Percentiles rank a stretch among this genome's conserved stretches.
phyloP scores from a whole-genome alignment of 2,797 vertebrate genomes.

The Coilia nasus region DNA sequence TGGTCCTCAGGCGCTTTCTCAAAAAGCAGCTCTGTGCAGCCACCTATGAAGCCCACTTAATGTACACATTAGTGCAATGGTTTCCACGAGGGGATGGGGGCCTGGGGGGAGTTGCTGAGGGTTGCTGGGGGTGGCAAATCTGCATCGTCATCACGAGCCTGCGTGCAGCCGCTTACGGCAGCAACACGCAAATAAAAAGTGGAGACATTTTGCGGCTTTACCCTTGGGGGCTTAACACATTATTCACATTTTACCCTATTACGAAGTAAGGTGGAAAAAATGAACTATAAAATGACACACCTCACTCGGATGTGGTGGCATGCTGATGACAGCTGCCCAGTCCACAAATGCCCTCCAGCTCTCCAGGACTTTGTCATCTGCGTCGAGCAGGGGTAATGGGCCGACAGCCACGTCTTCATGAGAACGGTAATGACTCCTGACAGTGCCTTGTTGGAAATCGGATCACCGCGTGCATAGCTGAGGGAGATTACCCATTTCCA shows the following conservation, averaged over 20 bases:
- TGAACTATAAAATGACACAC: no score
- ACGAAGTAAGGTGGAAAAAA: no score
- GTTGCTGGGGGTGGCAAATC: constrained; percentile 13
- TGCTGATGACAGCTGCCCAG: constrained; percentile 19
- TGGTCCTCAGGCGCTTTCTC: no score
- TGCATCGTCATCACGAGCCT: not conserved
- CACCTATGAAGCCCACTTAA: constrained; percentile 9
- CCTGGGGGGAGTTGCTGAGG: no score
- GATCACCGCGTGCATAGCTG: constrained; percentile 30
- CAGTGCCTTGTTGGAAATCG: constrained; percentile 30
- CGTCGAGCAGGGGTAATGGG: constrained; percentile 25
- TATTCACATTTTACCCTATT: no score
- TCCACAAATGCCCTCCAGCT: constrained; percentile 36
- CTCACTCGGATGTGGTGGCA: not conserved
- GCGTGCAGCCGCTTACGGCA: not conserved
- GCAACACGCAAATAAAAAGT: not conserved
- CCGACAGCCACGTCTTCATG: constrained; percentile 16
- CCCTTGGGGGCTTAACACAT: no score
- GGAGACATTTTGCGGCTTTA: no score
- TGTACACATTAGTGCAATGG: not conserved
- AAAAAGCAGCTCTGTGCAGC: not conserved
- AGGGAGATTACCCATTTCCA: constrained; percentile 26
- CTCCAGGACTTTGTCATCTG: constrained; percentile 18
- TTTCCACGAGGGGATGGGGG: not conserved
- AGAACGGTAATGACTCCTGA: constrained; percentile 37